Evolutionary conservation across 2,113 vertebrate genomes (phyloP).

Genomic region (Motacilla tschutschensis): DNA sequence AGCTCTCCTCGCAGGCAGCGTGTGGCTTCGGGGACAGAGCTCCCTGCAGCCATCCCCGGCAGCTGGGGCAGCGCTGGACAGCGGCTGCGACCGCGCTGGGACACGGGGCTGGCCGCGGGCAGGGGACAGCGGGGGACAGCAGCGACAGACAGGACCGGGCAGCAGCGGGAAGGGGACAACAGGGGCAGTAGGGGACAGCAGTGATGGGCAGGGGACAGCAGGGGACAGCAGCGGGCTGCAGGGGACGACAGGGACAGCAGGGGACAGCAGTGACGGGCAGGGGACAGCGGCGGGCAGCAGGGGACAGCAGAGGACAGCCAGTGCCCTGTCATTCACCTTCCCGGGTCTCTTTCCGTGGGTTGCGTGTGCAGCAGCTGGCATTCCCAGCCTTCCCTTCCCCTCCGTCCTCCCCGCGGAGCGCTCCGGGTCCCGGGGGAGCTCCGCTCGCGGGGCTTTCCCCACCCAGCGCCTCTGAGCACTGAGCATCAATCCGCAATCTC

Average conservation of each 20-base stretch:
- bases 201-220: not conserved
- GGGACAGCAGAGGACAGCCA: not conserved
- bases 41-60: not conserved
- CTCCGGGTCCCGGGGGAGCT: not conserved
- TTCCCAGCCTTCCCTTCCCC: not conserved
- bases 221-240: no score
- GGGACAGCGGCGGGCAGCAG: not conserved
- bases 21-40: not conserved
- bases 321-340: not conserved
- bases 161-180: not conserved
- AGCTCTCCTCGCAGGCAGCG: rapidly evolving
- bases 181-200: not conserved
- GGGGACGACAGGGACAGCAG: not conserved
- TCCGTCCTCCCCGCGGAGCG: not conserved
- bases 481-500: not conserved
- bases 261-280: not conserved
- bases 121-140: not conserved
- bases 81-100: not conserved
- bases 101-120: not conserved
- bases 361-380: not conserved
- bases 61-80: not conserved
- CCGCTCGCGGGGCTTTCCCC: not conserved
- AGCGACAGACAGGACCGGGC: not conserved
- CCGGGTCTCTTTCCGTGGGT: rapidly evolving
- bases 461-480: not conserved